Evolutionary conservation across 1,140 invertebrate genomes (phyloP).

Genomic region (Drosophila gunungcola): DNA sequence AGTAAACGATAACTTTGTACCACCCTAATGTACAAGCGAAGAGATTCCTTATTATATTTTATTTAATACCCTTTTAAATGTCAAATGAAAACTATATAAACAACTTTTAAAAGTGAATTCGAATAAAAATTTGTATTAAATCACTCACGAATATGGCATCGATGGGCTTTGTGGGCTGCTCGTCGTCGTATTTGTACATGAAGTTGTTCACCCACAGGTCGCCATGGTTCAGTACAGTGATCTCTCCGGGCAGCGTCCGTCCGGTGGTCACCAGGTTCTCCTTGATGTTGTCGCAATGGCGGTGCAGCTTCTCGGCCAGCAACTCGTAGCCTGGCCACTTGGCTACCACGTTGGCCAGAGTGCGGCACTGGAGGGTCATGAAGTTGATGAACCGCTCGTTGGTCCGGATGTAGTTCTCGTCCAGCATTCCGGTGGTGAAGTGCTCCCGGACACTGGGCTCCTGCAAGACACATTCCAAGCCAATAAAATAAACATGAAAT

Average conservation of each 20-base stretch:
- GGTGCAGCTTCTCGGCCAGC: constrained; percentile 65
- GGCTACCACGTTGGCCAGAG: constrained; percentile 63
- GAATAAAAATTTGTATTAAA: background rate
- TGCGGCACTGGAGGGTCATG: constrained; percentile 67
- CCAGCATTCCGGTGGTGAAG: constrained; percentile 75
- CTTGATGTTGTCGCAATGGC: constrained; percentile 72
- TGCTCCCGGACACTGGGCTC: constrained; percentile 69
- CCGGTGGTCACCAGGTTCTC: constrained; percentile 74
- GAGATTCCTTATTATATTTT: no score
- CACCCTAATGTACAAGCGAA: no score
- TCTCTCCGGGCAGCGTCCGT: constrained; percentile 47
- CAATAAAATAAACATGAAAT: constrained; percentile 19
- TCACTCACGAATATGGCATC: constrained; percentile 78
- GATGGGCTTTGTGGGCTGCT: constrained; percentile 60
- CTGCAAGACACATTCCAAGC: constrained; percentile 25
- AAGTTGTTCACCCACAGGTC: constrained; percentile 87
- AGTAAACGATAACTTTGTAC: no score
- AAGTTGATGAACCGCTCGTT: constrained; percentile 77
- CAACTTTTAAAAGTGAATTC: background rate
- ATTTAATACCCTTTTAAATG: no score
- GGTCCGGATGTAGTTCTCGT: constrained; percentile 76
- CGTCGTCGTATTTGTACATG: constrained; percentile 85
- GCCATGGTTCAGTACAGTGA: constrained; percentile 85
- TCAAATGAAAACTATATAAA: no score
- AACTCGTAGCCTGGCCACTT: constrained; percentile 74